Base-by-base conservation (phyloP, 2,113 vertebrate species). In the Cyprinus carpio region DNA sequence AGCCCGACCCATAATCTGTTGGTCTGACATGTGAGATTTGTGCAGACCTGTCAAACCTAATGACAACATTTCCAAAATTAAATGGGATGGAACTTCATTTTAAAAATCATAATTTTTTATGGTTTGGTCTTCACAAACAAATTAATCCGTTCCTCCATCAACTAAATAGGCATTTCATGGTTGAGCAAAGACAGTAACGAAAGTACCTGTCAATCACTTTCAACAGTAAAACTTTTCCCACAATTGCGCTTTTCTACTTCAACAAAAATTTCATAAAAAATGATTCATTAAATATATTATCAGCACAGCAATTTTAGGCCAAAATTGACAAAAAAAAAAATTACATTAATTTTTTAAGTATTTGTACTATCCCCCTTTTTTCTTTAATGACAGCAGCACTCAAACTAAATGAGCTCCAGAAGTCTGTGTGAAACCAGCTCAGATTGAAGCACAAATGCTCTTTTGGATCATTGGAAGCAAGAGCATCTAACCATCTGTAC, bases 161-260 rank as follows among this genome's bases (percentile, higher is more conserved):
- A 25, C 34, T 75, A 56, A 84, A 87, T 81, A 7, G 62, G 25
- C 56, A 1, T 81, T 87, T 40, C 31, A 31, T 77, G 71, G 58
- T 87, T 64, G 82, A 80, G 31, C 31, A 84, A 84, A 87, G 15
- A 34, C 69, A 60, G 64, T 15, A 60, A 31, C 10, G 11, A 67
- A 40, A 29, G 25, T 67, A 69, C 34, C 20, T 56, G 25, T 46
- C 29, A 56, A 43, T 56, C 82, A 83, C 10, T 31, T 46, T 46
- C 29, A 64, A 34, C 56, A 37, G 29, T 62, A 15, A 62, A 9
- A 60, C 23, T 37, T 71, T 37, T 7, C 18, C 18, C 8, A 37
- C 31, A 34, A 40, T 40, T 12, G 67, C 34, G 23, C 37, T 37
- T 71, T 40, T 40, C 18, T 23, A 40, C 31, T 37, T 71, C 16